Conservation (phyloP, 2,888 invertebrate species). For the Chalcis sispes region DNA sequence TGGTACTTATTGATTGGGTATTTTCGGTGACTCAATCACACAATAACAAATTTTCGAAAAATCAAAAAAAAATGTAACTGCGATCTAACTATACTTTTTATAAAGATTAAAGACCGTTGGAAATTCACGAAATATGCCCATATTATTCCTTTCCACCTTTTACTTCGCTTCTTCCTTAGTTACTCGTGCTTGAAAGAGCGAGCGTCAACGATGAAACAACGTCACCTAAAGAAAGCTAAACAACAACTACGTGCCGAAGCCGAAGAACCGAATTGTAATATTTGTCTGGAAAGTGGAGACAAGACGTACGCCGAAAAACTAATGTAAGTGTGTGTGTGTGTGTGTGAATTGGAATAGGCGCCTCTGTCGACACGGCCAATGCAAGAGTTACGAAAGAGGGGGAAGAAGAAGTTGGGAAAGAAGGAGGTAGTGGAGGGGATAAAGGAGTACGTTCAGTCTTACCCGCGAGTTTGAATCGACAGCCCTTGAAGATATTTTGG, state of each 20-base stretch:
- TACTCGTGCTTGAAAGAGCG: background rate
- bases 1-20: slow-evolving; percentile 28
- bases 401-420: too few species aligned
- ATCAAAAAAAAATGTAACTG: too few species aligned
- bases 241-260: slow-evolving; percentile 18
- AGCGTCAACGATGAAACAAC: background rate
- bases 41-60: background rate
- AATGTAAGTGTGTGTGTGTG: background rate
- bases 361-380: too few species aligned
- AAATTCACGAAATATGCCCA: slow-evolving; percentile 71
- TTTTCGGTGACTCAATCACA: background rate
- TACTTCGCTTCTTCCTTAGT: background rate
- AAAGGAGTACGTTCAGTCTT: too few species aligned
- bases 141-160: slow-evolving; percentile 54
- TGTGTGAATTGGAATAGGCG: background rate
- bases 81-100: slow-evolving; percentile 64
- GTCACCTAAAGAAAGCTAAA: slow-evolving; percentile 14
- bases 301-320: background rate
- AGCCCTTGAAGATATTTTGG: too few species aligned
- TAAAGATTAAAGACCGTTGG: slow-evolving; percentile 69
- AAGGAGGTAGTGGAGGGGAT: too few species aligned
- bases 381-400: too few species aligned
- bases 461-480: too few species aligned
- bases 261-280: slow-evolving; percentile 3
- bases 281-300: background rate